These are phyloP conservation scores for Bostrychus sinensis DNA, from an alignment of 2,113 vertebrate genomes.

Conservation along the genomic window DNA sequence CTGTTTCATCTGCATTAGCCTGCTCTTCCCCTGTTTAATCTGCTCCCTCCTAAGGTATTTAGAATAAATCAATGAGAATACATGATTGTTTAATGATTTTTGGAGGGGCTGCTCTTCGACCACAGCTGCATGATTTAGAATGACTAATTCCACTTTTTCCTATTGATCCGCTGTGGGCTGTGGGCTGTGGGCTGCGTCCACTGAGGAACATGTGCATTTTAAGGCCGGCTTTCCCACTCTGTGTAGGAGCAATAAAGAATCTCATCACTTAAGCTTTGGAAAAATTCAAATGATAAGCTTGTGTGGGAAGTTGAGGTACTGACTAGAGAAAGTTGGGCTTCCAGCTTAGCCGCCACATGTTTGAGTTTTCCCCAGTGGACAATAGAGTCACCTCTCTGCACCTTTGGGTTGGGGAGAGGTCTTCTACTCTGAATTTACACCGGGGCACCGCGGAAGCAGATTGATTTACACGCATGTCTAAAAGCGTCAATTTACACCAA, in stretches of 20 bases:
- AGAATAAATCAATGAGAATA: slow-evolving; percentile 99
- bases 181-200: slow-evolving; percentile 82
- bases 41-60: slow-evolving; percentile 97
- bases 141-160: slow-evolving; percentile 99
- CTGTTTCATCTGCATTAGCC: slow-evolving; percentile 99
- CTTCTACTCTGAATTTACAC: too few relatives aligned
- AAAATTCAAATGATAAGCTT: not conserved
- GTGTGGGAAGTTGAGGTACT: too few relatives aligned
- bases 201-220: slow-evolving; percentile 57
- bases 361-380: too few relatives aligned
- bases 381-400: too few relatives aligned
- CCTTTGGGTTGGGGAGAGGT: too few relatives aligned
- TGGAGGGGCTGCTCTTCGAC: slow-evolving; percentile 94
- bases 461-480: too few relatives aligned
- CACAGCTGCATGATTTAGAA: slow-evolving; percentile 97
- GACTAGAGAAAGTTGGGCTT: too few relatives aligned
- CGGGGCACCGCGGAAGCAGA: too few relatives aligned
- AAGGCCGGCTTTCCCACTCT: slow-evolving; percentile 16
- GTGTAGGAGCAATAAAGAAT: slow-evolving; percentile 20
- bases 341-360: too few relatives aligned
- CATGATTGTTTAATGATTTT: slow-evolving; percentile 99
- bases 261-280: slow-evolving; percentile 45
- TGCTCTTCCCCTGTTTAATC: slow-evolving; percentile 95
- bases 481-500: too few relatives aligned
- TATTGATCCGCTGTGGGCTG: slow-evolving; percentile 87